A percentile compares a stretch with the other conserved stretches of the same genome.
Conservation (phyloP, 1,140 invertebrate species). For the Ostrea edulis region DNA sequence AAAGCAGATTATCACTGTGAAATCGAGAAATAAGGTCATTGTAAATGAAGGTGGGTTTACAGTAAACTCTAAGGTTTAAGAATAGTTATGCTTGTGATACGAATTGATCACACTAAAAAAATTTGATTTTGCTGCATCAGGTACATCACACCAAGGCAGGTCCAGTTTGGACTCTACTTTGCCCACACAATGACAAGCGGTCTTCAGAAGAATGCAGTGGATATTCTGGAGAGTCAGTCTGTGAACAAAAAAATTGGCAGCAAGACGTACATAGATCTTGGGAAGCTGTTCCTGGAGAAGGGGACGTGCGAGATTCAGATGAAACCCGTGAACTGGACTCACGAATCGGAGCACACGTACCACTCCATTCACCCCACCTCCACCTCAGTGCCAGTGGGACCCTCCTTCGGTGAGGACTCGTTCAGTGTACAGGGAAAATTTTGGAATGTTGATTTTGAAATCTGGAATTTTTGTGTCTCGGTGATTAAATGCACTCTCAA, state of each 20-base stretch:
- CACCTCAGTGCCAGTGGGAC: neutral
- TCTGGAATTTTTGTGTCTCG: no score
- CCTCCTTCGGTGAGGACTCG: neutral
- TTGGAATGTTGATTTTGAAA: no score
- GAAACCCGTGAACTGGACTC: conserved; percentile 50
- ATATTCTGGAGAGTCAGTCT: conserved; percentile 44
- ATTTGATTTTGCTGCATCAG: neutral
- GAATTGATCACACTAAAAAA: neutral
- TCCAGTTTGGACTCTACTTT: conserved; percentile 53
- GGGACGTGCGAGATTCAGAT: conserved; percentile 50
- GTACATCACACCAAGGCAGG: conserved; percentile 38
- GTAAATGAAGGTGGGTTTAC: no score
- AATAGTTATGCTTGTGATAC: neutral
- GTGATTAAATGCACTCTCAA: no score
- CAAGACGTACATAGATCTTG: conserved; percentile 51
- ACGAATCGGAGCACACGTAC: neutral
- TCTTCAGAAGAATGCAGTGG: conserved; percentile 27
- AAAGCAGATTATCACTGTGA: no score
- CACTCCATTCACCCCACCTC: conserved; percentile 7
- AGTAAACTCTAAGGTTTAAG: neutral
- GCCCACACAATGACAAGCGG: conserved; percentile 41
- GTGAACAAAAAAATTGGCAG: conserved; percentile 31
- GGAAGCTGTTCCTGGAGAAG: conserved; percentile 48
- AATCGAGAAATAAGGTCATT: no score
- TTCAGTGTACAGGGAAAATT: no score